Evolutionary conservation across 2,113 vertebrate species (phyloP).

Genomic region (Theropithecus gelada): DNA sequence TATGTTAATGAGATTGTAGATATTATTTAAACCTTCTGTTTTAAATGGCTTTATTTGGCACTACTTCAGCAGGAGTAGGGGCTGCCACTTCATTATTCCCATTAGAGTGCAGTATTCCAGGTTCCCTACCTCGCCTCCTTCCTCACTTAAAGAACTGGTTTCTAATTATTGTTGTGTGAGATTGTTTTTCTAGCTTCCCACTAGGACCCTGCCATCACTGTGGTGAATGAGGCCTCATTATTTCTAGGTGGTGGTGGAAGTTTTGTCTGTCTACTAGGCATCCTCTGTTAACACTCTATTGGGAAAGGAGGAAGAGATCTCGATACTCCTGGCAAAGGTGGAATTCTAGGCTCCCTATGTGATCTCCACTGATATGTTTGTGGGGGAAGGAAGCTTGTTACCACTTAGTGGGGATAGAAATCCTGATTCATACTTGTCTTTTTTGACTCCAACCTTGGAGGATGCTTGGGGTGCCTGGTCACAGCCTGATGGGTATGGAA

Average conservation of each 20-base stretch:
- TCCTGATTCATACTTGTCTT: not conserved
- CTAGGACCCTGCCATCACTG: fast-evolving
- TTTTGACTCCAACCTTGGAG: not conserved
- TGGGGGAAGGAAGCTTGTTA: not conserved
- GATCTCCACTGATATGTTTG: not conserved
- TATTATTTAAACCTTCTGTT: not conserved
- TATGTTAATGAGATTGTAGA: not conserved
- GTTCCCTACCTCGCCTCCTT: not conserved
- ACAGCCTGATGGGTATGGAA: not conserved
- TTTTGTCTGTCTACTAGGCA: not conserved
- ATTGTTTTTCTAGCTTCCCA: not conserved
- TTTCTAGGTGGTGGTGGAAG: not conserved
- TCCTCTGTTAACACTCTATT: not conserved
- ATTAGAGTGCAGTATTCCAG: not conserved
- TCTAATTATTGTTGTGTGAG: not conserved
- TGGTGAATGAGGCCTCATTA: not conserved
- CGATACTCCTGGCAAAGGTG: fast-evolving
- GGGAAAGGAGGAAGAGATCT: not conserved
- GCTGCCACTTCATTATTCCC: not conserved
- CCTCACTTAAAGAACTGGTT: not conserved
- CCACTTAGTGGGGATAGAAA: not conserved
- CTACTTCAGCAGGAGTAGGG: not conserved
- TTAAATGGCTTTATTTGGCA: not conserved
- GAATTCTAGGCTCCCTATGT: not conserved
- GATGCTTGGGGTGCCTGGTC: fast-evolving